Percentiles rank a stretch among this genome's conserved stretches.
phyloP scores from a whole-genome alignment of 2,113 vertebrate species.

The Amia ocellicauda region DNA sequence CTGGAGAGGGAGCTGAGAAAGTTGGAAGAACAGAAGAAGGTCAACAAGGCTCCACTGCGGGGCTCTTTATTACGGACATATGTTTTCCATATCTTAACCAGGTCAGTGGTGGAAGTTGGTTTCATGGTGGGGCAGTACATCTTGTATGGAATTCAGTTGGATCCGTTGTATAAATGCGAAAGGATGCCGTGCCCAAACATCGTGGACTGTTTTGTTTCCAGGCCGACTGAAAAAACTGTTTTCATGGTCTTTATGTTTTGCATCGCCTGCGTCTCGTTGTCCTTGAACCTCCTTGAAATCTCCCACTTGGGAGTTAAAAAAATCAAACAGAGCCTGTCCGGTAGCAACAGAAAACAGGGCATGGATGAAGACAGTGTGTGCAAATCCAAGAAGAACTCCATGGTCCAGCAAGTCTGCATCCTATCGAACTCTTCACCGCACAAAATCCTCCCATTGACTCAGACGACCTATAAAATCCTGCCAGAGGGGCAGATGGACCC shows the following conservation, averaged over 20 bases:
- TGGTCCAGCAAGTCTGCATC: slow-evolving; percentile 61
- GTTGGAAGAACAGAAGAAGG: slow-evolving; percentile 86
- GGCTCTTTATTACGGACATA: slow-evolving; percentile 87
- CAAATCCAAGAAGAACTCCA: slow-evolving; percentile 75
- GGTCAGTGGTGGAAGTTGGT: slow-evolving; percentile 85
- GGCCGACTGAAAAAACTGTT: slow-evolving; percentile 92
- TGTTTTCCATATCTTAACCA: slow-evolving; percentile 87
- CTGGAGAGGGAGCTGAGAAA: slow-evolving; percentile 81
- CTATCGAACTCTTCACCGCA: slow-evolving; percentile 62
- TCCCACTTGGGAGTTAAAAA: slow-evolving; percentile 83
- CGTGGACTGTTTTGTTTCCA: slow-evolving; percentile 91
- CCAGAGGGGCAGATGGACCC: slow-evolving; percentile 46
- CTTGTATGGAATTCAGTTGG: slow-evolving; percentile 84
- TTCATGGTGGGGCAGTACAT: slow-evolving; percentile 90
- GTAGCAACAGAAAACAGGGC: slow-evolving; percentile 35
- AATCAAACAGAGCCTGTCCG: slow-evolving; percentile 73
- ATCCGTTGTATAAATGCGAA: slow-evolving; percentile 84
- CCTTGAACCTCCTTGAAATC: slow-evolving; percentile 87
- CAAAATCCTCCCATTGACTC: slow-evolving; percentile 57
- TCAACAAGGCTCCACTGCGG: slow-evolving; percentile 85
- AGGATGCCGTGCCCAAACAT: slow-evolving; percentile 83
- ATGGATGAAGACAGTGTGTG: slow-evolving; percentile 65
- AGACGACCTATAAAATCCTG: slow-evolving; percentile 42
- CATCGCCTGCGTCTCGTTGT: slow-evolving; percentile 82
- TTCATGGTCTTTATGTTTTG: slow-evolving; percentile 95